Base-by-base conservation (phyloP, 2,113 vertebrate genomes). In the Caretta caretta region DNA sequence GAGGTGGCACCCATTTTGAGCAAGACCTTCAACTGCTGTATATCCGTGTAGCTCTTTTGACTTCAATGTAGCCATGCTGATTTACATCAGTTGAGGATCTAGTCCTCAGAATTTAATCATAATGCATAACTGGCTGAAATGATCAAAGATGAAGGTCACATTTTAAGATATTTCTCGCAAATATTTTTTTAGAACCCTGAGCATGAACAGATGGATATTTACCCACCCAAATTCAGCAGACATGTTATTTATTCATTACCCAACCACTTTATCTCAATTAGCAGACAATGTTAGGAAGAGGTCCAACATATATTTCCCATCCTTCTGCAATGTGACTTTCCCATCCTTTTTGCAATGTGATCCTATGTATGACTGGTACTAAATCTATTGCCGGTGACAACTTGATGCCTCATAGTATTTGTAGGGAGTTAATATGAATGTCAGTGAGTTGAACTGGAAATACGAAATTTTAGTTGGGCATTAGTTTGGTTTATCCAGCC, bases 251-350 rank as follows among this genome's bases (percentile, higher is more conserved):
- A 86, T 51, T 62, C 1, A 35, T 87, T 89, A 42, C 79, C 42
- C 17, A 76, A 22, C 72, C 84, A 38, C 62, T 93, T n/a, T 88
- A 80, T 91, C 83, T 51, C 49, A 57, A 48, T 42, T 65, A 87
- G 29, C 83, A 93, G 90, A 83, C 54, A 92, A 9, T 85, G 49
- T 81, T 75, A 79, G 27, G 51, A 89, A 93, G 87, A 93, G 27
- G 7, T 48, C 72, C 79, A 76, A 38, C 35, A 84, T 50, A 25
- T 46, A 84, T 82, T 92, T 62, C 24, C 86, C 2, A 46, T 86
- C 24, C 56, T 87, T 85, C 87, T 92, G 5, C 35, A 27, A 1
- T 35, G 16, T 50, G 51, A 14, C 42, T 82, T 92, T 62, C 24
- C 86, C 2, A 46, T 86, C 24, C 56, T 87, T 85, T 89, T 92